Evolutionary conservation across 2,797 vertebrate genomes (phyloP), one percentile per base, ranked within the genome.

Genomic region (Babyrousa celebensis): DNA sequence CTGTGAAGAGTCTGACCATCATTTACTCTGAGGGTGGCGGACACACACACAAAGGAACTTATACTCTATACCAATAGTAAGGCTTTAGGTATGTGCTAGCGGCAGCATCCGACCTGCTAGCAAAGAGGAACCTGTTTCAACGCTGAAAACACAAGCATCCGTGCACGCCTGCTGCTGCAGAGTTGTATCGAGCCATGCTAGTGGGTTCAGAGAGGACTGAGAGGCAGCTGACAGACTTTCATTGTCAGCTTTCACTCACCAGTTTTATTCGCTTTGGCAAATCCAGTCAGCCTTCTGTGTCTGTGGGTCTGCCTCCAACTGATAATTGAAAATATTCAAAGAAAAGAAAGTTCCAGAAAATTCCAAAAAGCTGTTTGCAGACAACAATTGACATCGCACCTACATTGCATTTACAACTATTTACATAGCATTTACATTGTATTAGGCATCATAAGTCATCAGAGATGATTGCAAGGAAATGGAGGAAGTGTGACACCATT

Each of bases 121-220:
- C 54, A 78, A 60, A 95, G 71, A 68, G 36, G 87, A 89, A 43
- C 43, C 56, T 58, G 48, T 94, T 72, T 93, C 52, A 56, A 1
- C 12, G 21, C 12, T 23, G 52, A 84, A 65, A 7, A 78, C 3
- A 20, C 23, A 43, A 68, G 71, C 29, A 36, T 62, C 60, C 4
- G 60, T 62, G 60, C n/a, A 70, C 36, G 11, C 58, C 25, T 12
- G 21, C 1, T 16, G 3, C 40, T 27, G 7, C 68, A 12, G 16
- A 27, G 0, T 11, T 60, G 25, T 43, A 1, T 18, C 23, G 32
- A 74, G n/a, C 54, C 12, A 15, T 60, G 25, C 43, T 27, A 23
- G 21, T 65, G 70, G 65, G n/a, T 60, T 96, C 29, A 48, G 86
- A 75, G 91, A 74, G 48, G 67, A 52, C 23, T 27, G 17, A 62